Evolutionary conservation across 1,140 invertebrate species (phyloP).

Genomic region (Macrosteles quadrilineatus): DNA sequence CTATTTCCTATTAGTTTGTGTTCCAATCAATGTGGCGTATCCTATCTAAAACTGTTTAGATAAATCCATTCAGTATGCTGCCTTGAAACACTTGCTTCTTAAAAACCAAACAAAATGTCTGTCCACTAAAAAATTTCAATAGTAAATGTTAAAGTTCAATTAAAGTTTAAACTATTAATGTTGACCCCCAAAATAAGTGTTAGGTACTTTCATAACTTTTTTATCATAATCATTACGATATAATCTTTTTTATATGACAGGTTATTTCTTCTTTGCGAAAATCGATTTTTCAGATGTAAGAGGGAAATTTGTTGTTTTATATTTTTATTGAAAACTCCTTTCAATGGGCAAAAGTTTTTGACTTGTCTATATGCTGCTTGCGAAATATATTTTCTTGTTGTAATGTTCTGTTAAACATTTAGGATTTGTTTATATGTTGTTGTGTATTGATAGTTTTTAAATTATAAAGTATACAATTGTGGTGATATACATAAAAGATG

Average conservation of each 20-base stretch:
- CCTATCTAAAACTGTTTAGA: too few species aligned
- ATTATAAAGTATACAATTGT: too few species aligned
- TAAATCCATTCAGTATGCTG: too few species aligned
- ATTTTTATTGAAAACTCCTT: not conserved
- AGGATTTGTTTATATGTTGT: not conserved
- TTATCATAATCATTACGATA: constrained; percentile 3
- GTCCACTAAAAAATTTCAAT: not conserved
- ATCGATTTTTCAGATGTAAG: not conserved
- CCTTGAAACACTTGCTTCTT: too few species aligned
- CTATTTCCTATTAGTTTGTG: too few species aligned
- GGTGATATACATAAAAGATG: too few species aligned
- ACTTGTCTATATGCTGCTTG: too few species aligned
- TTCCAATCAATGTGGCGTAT: too few species aligned
- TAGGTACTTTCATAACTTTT: constrained; percentile 15
- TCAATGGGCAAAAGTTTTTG: not conserved
- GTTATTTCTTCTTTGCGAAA: constrained; percentile 25
- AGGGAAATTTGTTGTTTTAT: not conserved
- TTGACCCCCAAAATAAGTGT: constrained; percentile 23
- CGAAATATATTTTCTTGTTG: not conserved
- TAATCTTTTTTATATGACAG: constrained; percentile 2
- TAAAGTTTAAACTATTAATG: not conserved
- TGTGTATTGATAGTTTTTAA: not conserved
- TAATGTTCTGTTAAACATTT: not conserved
- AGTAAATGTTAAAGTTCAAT: constrained; percentile 23
- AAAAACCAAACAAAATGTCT: constrained; percentile 17